phyloP scores from a whole-genome alignment of 2,113 vertebrate species.

The Spermophilus dauricus region DNA sequence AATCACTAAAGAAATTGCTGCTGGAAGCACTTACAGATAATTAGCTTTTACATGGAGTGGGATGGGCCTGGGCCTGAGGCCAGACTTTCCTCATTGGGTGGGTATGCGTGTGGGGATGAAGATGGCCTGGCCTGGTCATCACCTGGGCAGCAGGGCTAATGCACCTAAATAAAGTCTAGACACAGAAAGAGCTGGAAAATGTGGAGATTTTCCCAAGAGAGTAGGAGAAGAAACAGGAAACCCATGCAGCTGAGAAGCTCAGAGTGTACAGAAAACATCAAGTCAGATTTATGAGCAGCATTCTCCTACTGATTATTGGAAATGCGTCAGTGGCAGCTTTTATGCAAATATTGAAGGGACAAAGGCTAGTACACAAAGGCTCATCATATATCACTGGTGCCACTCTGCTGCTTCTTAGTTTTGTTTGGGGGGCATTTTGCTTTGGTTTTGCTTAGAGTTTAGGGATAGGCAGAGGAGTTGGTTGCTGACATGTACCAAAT shows the following conservation, averaged over 20 bases:
- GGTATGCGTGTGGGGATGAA: constrained; percentile 77
- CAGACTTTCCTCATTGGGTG: constrained; percentile 85
- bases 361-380: not conserved
- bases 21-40: constrained; percentile 89
- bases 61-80: constrained; percentile 83
- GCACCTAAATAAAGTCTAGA: constrained; percentile 72
- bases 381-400: no score
- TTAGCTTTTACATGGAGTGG: constrained; percentile 87
- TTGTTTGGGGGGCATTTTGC: not conserved
- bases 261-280: constrained; percentile 63
- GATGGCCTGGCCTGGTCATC: constrained; percentile 79
- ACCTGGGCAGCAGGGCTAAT: constrained; percentile 81
- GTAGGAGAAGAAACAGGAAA: constrained; percentile 67
- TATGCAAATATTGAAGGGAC: not conserved
- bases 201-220: constrained; percentile 66
- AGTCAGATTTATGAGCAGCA: constrained; percentile 50
- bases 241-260: not conserved
- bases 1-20: constrained; percentile 88
- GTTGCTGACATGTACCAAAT: not conserved
- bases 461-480: not conserved
- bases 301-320: constrained; percentile 69
- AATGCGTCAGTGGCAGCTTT: constrained; percentile 39
- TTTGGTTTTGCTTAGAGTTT: not conserved
- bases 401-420: not conserved
- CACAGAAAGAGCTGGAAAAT: constrained; percentile 78